phyloP scores from a whole-genome alignment of 2,797 vertebrate genomes.

The Huso huso region DNA sequence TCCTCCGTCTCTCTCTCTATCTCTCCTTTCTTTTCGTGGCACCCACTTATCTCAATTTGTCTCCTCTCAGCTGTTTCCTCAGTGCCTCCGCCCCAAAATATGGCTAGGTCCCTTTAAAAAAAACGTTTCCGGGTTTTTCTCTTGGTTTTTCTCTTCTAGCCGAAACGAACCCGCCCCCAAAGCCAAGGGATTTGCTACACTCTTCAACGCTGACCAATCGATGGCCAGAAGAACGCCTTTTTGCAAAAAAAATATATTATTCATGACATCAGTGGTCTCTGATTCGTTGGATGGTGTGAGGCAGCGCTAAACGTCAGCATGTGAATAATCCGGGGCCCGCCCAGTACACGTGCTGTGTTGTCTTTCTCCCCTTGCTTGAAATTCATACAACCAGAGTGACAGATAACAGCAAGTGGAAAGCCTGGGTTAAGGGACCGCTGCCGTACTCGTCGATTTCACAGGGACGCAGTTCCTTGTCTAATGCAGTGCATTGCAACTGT shows the following conservation, averaged over 20 bases:
- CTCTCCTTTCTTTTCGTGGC: slow-evolving; percentile 18
- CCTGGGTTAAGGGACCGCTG: not conserved
- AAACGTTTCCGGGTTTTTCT: slow-evolving; percentile 56
- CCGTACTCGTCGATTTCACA: no score
- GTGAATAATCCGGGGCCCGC: slow-evolving; percentile 29
- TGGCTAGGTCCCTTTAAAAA: slow-evolving; percentile 58
- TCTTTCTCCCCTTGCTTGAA: slow-evolving; percentile 28
- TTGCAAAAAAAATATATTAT: slow-evolving; percentile 25
- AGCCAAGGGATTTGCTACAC: slow-evolving; percentile 52
- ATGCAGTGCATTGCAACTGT: no score
- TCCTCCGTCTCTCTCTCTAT: slow-evolving; percentile 14
- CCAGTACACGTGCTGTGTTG: slow-evolving; percentile 66
- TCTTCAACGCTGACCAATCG: slow-evolving; percentile 33
- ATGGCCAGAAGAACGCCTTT: not conserved
- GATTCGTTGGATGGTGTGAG: no score
- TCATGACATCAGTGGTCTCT: no score
- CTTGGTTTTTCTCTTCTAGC: slow-evolving; percentile 31
- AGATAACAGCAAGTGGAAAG: not conserved
- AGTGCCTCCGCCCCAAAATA: slow-evolving; percentile 46
- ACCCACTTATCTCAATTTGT: slow-evolving; percentile 38
- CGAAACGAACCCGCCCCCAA: slow-evolving; percentile 55
- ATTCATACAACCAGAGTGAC: not conserved
- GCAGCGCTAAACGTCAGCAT: no score
- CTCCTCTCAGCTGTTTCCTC: slow-evolving; percentile 47
- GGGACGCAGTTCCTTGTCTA: no score